Evolutionary conservation across 92 coral and sea anemone genomes (phyloP), one percentile per base, ranked within the genome.

Genomic region (Plumapathes pennacea): DNA sequence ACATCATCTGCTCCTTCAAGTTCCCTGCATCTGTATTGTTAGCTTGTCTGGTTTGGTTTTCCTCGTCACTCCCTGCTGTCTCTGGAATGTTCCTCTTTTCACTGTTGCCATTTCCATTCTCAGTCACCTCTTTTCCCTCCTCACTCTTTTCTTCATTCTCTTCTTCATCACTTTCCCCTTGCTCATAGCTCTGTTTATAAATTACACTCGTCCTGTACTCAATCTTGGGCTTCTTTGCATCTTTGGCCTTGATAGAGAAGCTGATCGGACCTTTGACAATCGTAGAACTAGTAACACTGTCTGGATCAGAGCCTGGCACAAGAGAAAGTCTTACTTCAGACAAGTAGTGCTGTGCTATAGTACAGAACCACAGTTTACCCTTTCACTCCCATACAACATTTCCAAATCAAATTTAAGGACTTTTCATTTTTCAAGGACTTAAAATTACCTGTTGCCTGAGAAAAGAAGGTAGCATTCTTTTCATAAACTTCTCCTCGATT

Each of bases 81-180:
- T 33, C 59, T 42, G 52, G 57, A 9, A 20, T 46, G 11, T 27
- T 60, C 46, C 53, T 43, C 63, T 37, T 65, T 17, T 70, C 62
- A 29, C 15, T 25, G 20, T 28, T 33, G 11, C 17, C 52, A 19
- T 20, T 29, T 52, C 57, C 60, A 32, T 45, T 60, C 20, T 42
- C 71, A 30, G 60, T 65, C 18, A 29, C 80, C 26, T 80, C 77
- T 10, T 31, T 36, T 26, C 37, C 61, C 30, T 52, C 67, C 47
- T 67, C 78, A 5, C 14, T 56, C 23, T 74, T 53, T 28, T 59
- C 84, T 25, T 55, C 73, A 13, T 78, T 74, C 9, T 57, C 84
- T 15, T 78, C 97, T 56, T 89, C 98, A 40, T 92, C 98, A 17
- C 92, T 90, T 46, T 86, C 89, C 21, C 83, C 96, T 62, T 79